Evolutionary conservation across 2,797 vertebrate species (phyloP).

Genomic region (Momotus momota): DNA sequence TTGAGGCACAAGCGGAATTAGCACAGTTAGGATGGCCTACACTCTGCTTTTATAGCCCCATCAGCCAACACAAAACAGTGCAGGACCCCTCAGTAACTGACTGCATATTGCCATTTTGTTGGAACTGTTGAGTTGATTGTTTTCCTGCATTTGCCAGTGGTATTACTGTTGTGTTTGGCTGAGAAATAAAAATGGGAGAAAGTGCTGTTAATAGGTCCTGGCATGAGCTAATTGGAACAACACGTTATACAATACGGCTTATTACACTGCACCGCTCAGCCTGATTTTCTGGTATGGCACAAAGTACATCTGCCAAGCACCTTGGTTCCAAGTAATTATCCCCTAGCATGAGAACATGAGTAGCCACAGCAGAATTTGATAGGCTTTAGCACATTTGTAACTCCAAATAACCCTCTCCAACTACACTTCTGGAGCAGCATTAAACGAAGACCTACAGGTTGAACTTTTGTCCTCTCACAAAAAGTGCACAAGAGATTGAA

Average conservation of each 20-base stretch:
- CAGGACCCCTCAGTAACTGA: neutral
- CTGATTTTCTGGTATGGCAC: slow-evolving; percentile 39
- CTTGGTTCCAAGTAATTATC: neutral
- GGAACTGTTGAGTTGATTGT: neutral
- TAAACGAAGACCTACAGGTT: neutral
- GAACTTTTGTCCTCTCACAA: neutral
- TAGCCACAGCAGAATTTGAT: neutral
- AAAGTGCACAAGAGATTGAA: neutral
- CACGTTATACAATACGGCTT: neutral
- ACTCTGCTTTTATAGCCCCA: neutral
- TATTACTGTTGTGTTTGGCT: slow-evolving; percentile 4
- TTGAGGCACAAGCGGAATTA: neutral
- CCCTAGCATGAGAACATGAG: neutral
- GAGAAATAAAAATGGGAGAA: slow-evolving; percentile 11
- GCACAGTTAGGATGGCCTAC: neutral
- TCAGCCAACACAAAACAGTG: neutral
- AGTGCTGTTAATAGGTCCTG: slow-evolving; percentile 29
- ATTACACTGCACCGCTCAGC: neutral
- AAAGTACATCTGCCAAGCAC: neutral
- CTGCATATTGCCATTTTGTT: neutral
- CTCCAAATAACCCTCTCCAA: neutral
- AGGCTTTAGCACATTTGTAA: neutral
- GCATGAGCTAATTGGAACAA: neutral
- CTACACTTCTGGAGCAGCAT: neutral
- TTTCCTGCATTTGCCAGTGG: neutral